Base-by-base conservation (phyloP, 1,140 invertebrate genomes). In the Popillia japonica region DNA sequence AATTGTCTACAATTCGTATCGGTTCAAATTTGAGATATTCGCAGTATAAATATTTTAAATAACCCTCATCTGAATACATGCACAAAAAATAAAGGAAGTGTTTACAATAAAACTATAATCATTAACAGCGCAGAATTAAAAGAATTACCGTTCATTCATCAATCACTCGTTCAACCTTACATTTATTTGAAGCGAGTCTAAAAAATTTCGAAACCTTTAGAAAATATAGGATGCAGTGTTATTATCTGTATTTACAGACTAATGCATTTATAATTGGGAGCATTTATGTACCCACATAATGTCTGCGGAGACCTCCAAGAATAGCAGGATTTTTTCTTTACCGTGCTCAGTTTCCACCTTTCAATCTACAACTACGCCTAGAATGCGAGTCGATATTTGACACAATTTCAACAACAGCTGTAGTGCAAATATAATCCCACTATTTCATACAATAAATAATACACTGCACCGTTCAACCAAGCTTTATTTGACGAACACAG, bases 261-360 rank as follows among this genome's bases (percentile, higher is more conserved):
- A 68, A 68, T 68, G 61, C 61, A 27, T 68, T 68, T 68, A 68
- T 68, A 68, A 68, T 68, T 68, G 61, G 27, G 1, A 68, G 61
- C 61, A 68, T 22, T 68, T 68, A 68, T 10, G 27, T 68, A 68
- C 27, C 61, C 23, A 68, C 27, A 9, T 68, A 68, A 55, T 55
- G 48, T 55, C 17, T 55, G 27, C 27, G 14, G 48, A 55, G n/a
- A 55, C n/a, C 48, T 68, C 20, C 22, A 34, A 27, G 27, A 6
- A 27, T 10, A 27, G 20, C 20, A 68, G 61, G 7, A 64, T 68
- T 23, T 68, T 27, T 8, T 68, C 11, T 23, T 23, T 9, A 34
- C 27, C 27, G 4, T 2, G 27, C 27, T 34, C 4, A 34, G 27
- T 34, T 34, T 4, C 27, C 27, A 4, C 27, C 27, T 34, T 34